phyloP scores from a whole-genome alignment of 2,113 vertebrate genomes.

The Gopherus flavomarginatus region DNA sequence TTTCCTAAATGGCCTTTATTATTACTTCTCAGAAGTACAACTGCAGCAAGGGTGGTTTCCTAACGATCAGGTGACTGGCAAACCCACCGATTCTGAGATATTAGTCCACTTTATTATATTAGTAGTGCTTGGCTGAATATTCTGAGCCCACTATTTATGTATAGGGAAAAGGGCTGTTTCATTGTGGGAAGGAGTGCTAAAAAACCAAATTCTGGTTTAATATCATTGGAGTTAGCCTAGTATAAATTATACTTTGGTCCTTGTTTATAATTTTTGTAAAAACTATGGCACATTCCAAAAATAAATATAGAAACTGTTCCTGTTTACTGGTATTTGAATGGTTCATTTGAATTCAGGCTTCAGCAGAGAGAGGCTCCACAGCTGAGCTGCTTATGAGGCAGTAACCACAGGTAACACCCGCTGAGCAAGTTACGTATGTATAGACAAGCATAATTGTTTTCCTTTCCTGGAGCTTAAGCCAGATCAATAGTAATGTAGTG shows the following conservation, averaged over 20 bases:
- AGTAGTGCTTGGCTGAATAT: not conserved
- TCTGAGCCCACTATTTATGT: not conserved
- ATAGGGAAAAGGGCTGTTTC: not conserved
- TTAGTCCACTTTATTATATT: not conserved
- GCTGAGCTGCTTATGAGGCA: not conserved
- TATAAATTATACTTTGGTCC: not conserved
- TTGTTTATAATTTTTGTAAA: not conserved
- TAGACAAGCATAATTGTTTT: not conserved
- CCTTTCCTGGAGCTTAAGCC: not conserved
- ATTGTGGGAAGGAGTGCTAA: not conserved
- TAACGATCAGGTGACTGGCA: not conserved
- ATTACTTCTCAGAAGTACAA: too few species aligned
- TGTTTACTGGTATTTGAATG: not conserved
- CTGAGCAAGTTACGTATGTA: not conserved
- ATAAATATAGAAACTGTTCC: not conserved
- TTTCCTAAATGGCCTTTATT: not conserved
- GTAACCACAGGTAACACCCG: not conserved
- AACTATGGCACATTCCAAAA: not conserved
- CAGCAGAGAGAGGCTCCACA: not conserved
- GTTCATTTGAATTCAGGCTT: not conserved
- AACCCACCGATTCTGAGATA: not conserved
- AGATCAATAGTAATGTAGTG: not conserved
- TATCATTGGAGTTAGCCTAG: not conserved
- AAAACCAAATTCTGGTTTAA: not conserved
- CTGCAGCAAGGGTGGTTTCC: not conserved